These are phyloP conservation scores for Hymenopus coronatus DNA, from an alignment of 2,888 invertebrate species.

Conservation along the genomic window DNA sequence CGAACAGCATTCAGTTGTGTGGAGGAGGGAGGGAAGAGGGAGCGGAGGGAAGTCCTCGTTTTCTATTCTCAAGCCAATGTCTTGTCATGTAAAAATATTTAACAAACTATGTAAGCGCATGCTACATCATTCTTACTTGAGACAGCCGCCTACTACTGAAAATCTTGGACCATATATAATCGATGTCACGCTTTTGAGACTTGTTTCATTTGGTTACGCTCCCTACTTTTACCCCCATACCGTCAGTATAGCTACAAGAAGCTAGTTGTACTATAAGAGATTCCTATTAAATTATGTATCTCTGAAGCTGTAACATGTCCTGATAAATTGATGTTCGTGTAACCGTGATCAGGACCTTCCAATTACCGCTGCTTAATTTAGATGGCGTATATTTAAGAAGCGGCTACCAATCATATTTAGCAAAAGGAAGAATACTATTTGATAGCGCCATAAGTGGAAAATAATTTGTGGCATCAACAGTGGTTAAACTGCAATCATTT, in stretches of 20 bases:
- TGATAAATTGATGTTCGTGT: background rate
- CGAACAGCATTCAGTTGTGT: background rate
- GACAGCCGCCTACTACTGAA: background rate
- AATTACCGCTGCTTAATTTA: background rate
- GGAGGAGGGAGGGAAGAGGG: background rate
- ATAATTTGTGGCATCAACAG: background rate
- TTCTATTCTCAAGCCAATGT: background rate
- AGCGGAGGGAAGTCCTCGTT: background rate
- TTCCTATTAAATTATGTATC: background rate
- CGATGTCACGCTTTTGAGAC: background rate
- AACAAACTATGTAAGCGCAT: background rate
- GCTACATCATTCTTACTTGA: background rate
- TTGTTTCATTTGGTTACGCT: background rate
- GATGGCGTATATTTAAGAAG: too few species aligned
- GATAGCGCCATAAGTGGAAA: background rate
- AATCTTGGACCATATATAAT: background rate
- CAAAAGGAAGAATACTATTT: background rate
- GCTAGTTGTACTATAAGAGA: background rate
- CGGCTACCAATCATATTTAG: background rate
- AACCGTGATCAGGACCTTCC: background rate
- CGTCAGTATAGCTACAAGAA: background rate
- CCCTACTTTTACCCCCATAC: background rate
- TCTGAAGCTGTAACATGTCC: background rate
- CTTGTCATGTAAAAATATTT: background rate
- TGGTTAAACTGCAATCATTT: background rate